Base-by-base conservation (phyloP, 2,113 vertebrate species). In the Colistium nudipinnis region DNA sequence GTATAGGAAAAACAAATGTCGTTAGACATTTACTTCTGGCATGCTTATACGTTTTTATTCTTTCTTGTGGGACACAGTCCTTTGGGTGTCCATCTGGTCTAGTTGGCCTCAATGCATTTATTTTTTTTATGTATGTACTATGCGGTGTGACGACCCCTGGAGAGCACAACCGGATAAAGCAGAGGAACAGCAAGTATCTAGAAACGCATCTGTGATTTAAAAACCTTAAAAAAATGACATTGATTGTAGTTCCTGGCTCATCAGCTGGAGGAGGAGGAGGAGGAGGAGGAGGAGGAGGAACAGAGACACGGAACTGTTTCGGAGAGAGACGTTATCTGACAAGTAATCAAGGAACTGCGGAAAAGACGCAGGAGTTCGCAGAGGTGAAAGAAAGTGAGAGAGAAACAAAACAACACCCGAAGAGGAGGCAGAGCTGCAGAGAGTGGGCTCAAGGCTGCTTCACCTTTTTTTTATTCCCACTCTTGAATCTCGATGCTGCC, bases 231-330 rank as follows among this genome's bases (percentile, higher is more conserved):
- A 54, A 52, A 52, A 13, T 33, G 28, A 17, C 9, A 28, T 4
- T 30, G 36, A 12, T 49, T 16, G 39, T 6, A 25, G 45, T 55
- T 62, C 54, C 53, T 62, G 64, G 36, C 19, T 48, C 24, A 24
- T 19, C 41, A 57, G 17, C 35, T 28, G 20, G 25, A 52, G 68
- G 55, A 60, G 54, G 62, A 69, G 62, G 43, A 74, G 66, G 28
- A 20, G 31, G 31, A 9, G 4, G 31, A 6, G 31, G 31, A 33
- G 31, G 31, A 9, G 31, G 9, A 33, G 31, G 9, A 33, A 33
- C 31, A 33, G 31, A 6, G 38, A n/a, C 17, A 3, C 2, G 38
- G 38, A n/a, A 6, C 4, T 41, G 10, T 14, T 7, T 41, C 7
- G 7, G 2, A 31, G 13, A 62, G 24, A 45, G 27, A n/a, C 19